Evolutionary conservation across 2,797 vertebrate species (phyloP), one percentile per base, ranked within the genome.

Genomic region (Silurus aristotelis): DNA sequence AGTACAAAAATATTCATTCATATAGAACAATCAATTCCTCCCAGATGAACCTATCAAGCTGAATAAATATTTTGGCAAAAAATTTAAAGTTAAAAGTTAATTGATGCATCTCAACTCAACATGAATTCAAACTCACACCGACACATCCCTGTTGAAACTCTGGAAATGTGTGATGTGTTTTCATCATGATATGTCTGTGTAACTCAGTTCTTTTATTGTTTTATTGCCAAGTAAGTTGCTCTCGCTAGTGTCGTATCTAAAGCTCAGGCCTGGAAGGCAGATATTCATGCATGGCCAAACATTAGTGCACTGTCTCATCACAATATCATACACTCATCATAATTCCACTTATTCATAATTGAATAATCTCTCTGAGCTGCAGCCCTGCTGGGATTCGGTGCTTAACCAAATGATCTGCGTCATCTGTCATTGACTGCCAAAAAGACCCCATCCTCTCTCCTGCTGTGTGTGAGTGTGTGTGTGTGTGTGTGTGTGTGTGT

Each of bases 401-500:
- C 94, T 95, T 95, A 95, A 94, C 93, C 92, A 95, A 95, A 95
- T 95, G 95, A 95, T 94, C 93, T 93, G 93, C 92, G 94, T 94
- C 93, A 94, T 95, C 94, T 95, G 94, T 95, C 95, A 95, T 86
- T 94, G 94, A 94, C 93, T 93, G 92, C 92, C 92, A 93, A 93
- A 86, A 70, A 88, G 88, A 89, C 83, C 76, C 79, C 76, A 88
- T 87, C 82, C 80, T 58, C 60, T 1, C 63, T 87, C 88, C 85
- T 81, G 85, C 87, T 83, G 87, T 81, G 89, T 80, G 85, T 85
- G 84, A 89, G 87, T 81, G 66, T 84, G 86, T 89, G 87, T 89
- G 82, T 85, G 89, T 3, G 31, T 38, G 31, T 38, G 31, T 38
- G 31, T 38, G 31, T 38, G 31, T 38, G 3, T 38, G 38, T 38